Base-by-base conservation (phyloP, 2,888 invertebrate genomes). In the Hirtodrosophila histrioides region DNA sequence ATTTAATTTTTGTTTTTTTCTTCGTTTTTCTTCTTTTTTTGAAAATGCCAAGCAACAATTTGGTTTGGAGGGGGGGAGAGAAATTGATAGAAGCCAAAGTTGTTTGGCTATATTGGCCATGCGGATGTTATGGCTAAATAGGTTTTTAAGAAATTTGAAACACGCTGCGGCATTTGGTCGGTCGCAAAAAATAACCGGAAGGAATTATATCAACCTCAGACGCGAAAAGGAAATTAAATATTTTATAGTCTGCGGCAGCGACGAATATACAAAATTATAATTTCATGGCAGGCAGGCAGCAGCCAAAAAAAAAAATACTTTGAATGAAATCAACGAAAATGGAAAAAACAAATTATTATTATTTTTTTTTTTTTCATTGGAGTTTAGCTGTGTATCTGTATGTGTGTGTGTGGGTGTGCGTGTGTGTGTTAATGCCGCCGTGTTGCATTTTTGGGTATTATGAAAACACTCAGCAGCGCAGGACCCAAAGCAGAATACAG, bases 151-250 rank as follows among this genome's bases (percentile, higher is more conserved):
- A 60, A 76, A 82, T 85, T 87, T 85, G 73, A 70, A 87, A 82
- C 83, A 85, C 68, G 64, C 68, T 45, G 65, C 64, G 6, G 27
- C 27, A 6, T 27, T 27, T 31, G 31, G 31, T 31, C 64, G 55
- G n/a, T 17, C 68, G 27, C 4, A 27, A 63, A 73, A 74, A 84
- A 75, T 78, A 84, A 69, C 87, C 89, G 85, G 89, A 86, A 80
- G 87, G 89, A 89, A 88, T 86, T 88, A 89, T 78, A 75, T 68
- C 68, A 57, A 78, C 49, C 49, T 80, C 80, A 75, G 67, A 61
- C 35, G 69, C 72, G 72, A 55, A 58, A 49, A 86, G 86, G 86
- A 86, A 86, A 86, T 86, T 86, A 89, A 86, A 86, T 86, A 88
- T 86, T 89, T 86, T 77, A 80, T 80, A 79, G 83, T 78, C 69